Base-by-base conservation (phyloP, 2,888 invertebrate species). In the Acronicta aceris region DNA sequence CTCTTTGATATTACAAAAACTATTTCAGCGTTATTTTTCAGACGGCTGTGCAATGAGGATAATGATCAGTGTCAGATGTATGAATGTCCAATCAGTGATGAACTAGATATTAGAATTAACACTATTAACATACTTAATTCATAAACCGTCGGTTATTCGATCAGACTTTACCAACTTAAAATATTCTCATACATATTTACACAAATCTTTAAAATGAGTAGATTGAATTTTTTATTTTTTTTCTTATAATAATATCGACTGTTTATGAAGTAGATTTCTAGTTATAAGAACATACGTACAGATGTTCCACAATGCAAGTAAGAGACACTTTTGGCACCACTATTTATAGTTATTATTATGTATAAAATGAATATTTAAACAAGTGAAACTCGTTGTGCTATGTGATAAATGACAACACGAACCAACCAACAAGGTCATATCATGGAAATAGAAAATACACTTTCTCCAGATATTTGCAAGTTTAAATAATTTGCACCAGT, bases 1-100 rank as follows among this genome's bases (percentile, higher is more conserved):
- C 94, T 93, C 92, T 94, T 94, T 93, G 88, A 94, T 94, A 94
- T 94, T 94, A 94, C 94, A 94, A 94, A 88, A 90, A 92, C 94
- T 93, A 86, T 83, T 81, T 85, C 87, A 86, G 91, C 91, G 87
- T 85, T 89, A 88, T 88, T 89, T 93, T 92, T 89, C 93, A 92
- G 93, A 93, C 87, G 91, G 93, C 93, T 93, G 92, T 93, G 93
- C 91, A 89, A 90, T 89, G 89, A 92, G 90, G 91, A 92, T 89
- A 86, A 83, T 88, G 84, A 85, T 92, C 88, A 87, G 86, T 93
- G 92, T 92, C 92, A 89, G 90, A 93, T 87, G 89, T 92, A 92
- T 92, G 92, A 92, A 93, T 94, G 93, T 91, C 85, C 87, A 88
- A 88, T 84, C 89, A 92, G 89, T 91, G 89, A 92, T 91, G 87